Percentiles rank a stretch among this genome's conserved stretches.
Conservation (phyloP, 35 echinoderm and acorn worm genomes). For the Lytechinus pictus region DNA sequence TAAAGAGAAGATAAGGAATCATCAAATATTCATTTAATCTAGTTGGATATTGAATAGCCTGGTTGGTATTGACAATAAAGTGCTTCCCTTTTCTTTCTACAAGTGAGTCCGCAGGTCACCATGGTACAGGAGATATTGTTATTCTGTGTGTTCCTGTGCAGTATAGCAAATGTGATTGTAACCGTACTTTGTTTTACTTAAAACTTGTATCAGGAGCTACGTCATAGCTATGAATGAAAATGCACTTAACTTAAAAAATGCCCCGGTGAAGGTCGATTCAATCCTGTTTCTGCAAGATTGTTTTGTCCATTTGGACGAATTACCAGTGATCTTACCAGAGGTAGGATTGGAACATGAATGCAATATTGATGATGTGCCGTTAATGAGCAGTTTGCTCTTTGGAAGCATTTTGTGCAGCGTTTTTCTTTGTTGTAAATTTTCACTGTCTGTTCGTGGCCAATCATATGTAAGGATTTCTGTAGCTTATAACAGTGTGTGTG, state of each 20-base stretch:
- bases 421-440: too few species aligned
- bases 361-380: background rate
- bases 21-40: background rate
- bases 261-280: background rate
- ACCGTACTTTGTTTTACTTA: background rate
- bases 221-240: background rate
- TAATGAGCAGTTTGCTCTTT: background rate
- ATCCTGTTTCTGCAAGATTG: background rate
- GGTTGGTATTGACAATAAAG: background rate
- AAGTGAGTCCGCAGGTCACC: background rate
- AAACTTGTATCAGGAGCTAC: background rate
- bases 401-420: too few species aligned
- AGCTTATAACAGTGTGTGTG: too few species aligned
- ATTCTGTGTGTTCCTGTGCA: background rate
- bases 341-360: background rate
- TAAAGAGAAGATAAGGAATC: constrained; percentile 5
- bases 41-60: background rate
- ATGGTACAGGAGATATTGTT: background rate
- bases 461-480: too few species aligned
- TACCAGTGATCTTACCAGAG: background rate
- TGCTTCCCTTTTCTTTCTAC: background rate
- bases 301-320: background rate
- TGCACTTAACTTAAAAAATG: background rate
- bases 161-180: background rate
- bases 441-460: too few species aligned